Evolutionary conservation across 2,113 vertebrate genomes (phyloP).

Genomic region (Perca flavescens): DNA sequence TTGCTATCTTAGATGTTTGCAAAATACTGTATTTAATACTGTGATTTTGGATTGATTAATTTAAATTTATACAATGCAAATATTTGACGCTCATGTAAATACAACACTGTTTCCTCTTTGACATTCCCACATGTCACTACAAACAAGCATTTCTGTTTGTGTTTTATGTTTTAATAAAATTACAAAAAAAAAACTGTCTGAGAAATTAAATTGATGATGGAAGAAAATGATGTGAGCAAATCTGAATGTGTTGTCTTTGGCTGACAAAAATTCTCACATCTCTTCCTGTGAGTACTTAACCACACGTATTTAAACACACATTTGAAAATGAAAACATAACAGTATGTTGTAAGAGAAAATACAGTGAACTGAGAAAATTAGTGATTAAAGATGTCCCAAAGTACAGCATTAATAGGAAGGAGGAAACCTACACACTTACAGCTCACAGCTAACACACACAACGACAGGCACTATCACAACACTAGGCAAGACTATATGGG

Average conservation of each 20-base stretch:
- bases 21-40: background rate
- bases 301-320: background rate
- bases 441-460: background rate
- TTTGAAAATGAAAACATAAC: background rate
- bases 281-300: background rate
- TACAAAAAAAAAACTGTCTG: background rate
- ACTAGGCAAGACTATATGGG: too few species aligned
- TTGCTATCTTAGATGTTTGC: background rate
- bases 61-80: background rate
- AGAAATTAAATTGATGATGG: background rate
- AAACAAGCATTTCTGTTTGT: background rate
- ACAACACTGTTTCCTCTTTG: background rate
- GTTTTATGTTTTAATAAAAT: slow-evolving; percentile 27
- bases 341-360: background rate
- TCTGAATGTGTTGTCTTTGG: background rate
- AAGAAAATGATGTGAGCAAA: background rate
- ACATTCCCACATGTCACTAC: background rate
- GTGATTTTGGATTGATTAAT: background rate
- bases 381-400: background rate
- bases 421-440: too few species aligned
- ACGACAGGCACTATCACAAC: too few species aligned
- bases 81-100: background rate
- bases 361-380: background rate
- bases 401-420: background rate
- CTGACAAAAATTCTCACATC: background rate